These are phyloP conservation scores for Chelonoidis abingdonii DNA, from an alignment of 2,113 vertebrate species.

Conservation along the genomic window DNA sequence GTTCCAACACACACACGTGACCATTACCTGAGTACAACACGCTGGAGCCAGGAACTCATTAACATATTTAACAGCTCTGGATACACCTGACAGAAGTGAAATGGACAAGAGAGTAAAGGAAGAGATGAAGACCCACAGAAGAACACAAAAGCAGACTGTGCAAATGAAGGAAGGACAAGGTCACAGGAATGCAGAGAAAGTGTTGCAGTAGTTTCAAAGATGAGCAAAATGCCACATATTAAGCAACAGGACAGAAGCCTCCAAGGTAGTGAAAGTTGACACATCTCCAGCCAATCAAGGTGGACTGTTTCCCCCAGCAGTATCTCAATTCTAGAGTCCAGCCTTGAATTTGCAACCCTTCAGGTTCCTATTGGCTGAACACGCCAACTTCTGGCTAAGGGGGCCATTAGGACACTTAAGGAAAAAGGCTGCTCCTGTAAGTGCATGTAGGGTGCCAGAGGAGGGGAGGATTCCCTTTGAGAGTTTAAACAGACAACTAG, in stretches of 20 bases:
- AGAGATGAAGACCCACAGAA: constrained; percentile 48
- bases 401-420: background rate
- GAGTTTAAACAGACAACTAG: background rate
- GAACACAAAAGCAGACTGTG: constrained; percentile 30
- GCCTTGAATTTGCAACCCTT: background rate
- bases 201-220: background rate
- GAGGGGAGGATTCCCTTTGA: background rate
- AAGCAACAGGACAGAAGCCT: background rate
- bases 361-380: background rate
- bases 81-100: constrained; percentile 89
- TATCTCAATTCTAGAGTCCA: background rate
- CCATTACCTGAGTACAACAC: constrained; percentile 97
- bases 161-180: background rate
- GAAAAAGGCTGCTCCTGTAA: background rate
- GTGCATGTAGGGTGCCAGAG: accelerated
- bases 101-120: constrained; percentile 57
- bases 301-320: background rate
- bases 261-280: background rate
- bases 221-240: background rate
- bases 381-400: background rate
- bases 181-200: background rate
- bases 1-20: constrained; percentile 52
- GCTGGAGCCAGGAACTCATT: constrained; percentile 98
- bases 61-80: constrained; percentile 98
- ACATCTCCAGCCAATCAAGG: background rate